Percentiles rank a stretch among this genome's conserved stretches.
Evolutionary conservation across 2,888 invertebrate species (phyloP).

Genomic region (Orthonychiurus folsomi): DNA sequence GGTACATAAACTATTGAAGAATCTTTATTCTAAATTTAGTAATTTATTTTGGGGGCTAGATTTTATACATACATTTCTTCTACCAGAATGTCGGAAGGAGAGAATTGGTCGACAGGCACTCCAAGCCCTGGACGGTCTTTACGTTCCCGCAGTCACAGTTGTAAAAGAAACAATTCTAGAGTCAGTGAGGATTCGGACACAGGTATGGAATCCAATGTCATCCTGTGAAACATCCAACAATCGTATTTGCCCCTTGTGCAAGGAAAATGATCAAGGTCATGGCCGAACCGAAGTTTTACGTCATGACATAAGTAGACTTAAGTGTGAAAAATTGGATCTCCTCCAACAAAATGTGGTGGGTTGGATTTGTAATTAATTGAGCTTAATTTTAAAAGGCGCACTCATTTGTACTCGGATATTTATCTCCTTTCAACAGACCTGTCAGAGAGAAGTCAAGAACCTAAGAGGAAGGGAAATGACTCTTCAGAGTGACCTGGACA

Average conservation of each 20-base stretch:
- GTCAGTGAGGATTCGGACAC: constrained; percentile 88
- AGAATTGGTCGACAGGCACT: too few species aligned
- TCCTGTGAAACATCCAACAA: constrained; percentile 70
- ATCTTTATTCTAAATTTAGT: too few species aligned
- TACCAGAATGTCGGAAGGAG: too few species aligned
- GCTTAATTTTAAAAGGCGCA: too few species aligned
- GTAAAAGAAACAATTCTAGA: too few species aligned
- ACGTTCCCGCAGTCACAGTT: too few species aligned
- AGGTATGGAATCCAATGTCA: constrained; percentile 88
- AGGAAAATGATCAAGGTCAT: constrained; percentile 45
- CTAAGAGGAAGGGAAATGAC: constrained; percentile 80
- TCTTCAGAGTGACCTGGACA: constrained; percentile 73
- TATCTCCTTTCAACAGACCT: constrained; percentile 59
- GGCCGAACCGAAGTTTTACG: constrained; percentile 61
- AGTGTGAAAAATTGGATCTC: constrained; percentile 88
- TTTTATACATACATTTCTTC: too few species aligned
- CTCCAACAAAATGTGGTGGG: constrained; percentile 91
- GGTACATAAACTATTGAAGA: too few species aligned
- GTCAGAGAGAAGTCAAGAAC: constrained; percentile 89
- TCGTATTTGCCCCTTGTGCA: constrained; percentile 55
- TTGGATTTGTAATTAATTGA: too few species aligned
- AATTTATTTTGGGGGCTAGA: too few species aligned
- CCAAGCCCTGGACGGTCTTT: too few species aligned
- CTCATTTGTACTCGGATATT: not conserved
- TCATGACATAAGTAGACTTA: constrained; percentile 81